phyloP scores from a whole-genome alignment of 53 echinoderm and acorn worm genomes.

The Antedon mediterranea region DNA sequence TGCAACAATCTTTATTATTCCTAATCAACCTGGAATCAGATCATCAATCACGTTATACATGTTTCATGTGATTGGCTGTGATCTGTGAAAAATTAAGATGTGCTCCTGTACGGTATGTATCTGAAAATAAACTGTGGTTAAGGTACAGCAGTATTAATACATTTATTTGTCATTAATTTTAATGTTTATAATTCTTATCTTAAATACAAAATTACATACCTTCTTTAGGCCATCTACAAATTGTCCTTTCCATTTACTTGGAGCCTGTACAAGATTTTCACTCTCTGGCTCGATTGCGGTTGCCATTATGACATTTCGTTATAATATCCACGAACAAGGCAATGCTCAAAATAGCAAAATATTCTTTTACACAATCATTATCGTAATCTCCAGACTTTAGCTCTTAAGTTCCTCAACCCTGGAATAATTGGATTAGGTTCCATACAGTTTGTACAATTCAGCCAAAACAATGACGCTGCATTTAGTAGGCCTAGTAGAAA shows the following conservation, averaged over 20 bases:
- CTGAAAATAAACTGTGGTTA: too few species aligned
- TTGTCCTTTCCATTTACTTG: conserved; percentile 48
- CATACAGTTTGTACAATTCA: background rate
- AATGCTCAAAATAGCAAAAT: background rate
- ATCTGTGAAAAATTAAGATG: too few species aligned
- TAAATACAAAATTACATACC: conserved; percentile 15
- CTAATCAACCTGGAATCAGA: too few species aligned
- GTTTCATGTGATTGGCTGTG: too few species aligned
- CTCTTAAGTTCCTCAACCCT: background rate
- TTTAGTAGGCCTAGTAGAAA: too few species aligned
- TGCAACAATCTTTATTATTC: too few species aligned
- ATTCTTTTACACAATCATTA: background rate
- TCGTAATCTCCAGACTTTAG: background rate
- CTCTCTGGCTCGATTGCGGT: background rate
- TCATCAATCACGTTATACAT: too few species aligned
- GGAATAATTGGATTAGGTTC: background rate
- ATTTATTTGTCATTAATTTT: too few species aligned
- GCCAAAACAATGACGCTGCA: background rate
- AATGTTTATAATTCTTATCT: too few species aligned
- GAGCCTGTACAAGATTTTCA: conserved; percentile 38
- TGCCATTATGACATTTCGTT: background rate
- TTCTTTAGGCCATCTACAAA: conserved; percentile 47
- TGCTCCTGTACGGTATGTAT: too few species aligned
- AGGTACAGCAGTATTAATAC: too few species aligned
- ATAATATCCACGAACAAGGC: background rate